These are phyloP conservation scores for Acronicta alni DNA, from an alignment of 2,888 invertebrate genomes.

Conservation along the genomic window DNA sequence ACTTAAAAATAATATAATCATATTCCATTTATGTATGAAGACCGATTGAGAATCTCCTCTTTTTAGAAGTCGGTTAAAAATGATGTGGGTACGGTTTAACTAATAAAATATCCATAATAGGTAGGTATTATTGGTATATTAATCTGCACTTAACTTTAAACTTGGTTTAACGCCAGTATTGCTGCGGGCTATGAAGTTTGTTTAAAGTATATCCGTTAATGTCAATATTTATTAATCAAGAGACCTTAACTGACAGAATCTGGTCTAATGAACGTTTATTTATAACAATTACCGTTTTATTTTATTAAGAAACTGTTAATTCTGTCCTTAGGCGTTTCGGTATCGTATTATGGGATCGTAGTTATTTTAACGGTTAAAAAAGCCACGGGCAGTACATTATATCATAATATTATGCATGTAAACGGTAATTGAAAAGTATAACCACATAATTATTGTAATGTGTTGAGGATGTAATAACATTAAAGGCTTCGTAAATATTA, in stretches of 20 bases:
- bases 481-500: not conserved
- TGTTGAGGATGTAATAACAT: no score
- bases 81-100: no score
- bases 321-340: conserved; percentile 37
- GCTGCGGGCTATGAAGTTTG: conserved; percentile 34
- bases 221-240: conserved; percentile 56
- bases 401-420: not conserved
- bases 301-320: conserved; percentile 49
- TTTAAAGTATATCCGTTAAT: conserved; percentile 34
- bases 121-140: conserved; percentile 9
- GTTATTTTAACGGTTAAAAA: conserved; percentile 14
- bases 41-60: no score
- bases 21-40: no score
- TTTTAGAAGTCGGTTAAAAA: no score
- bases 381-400: conserved; percentile 10
- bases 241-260: conserved; percentile 45
- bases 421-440: conserved; percentile 22
- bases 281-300: conserved; percentile 49
- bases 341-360: conserved; percentile 25
- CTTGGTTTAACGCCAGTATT: conserved; percentile 13
- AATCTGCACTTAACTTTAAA: conserved; percentile 16
- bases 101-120: conserved; percentile 19
- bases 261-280: conserved; percentile 49
- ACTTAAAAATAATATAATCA: no score
- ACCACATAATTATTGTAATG: not conserved